Evolutionary conservation across 2,888 invertebrate genomes (phyloP).

Genomic region (Meghimatium bilineatum): DNA sequence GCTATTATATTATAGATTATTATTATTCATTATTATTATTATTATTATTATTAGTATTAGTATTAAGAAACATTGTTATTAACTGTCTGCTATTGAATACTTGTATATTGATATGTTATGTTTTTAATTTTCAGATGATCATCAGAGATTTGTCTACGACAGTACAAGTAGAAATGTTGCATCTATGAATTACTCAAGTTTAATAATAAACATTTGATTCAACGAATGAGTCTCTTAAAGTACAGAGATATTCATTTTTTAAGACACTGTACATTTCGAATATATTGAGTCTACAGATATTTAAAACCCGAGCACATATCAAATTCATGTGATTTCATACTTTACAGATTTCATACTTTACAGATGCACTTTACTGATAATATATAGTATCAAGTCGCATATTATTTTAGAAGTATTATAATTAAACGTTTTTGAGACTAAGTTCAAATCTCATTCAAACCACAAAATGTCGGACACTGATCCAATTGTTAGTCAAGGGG

Average conservation of each 20-base stretch:
- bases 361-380: not conserved
- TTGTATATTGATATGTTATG: no score
- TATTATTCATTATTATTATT: no score
- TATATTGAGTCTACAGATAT: not conserved
- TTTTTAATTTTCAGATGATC: not conserved
- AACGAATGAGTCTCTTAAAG: not conserved
- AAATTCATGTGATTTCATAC: not conserved
- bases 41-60: no score
- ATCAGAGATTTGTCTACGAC: not conserved
- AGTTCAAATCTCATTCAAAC: not conserved
- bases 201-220: not conserved
- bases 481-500: slow-evolving; percentile 32
- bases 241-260: not conserved
- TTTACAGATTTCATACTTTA: not conserved
- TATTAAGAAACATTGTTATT: no score
- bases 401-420: not conserved
- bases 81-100: no score
- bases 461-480: slow-evolving; percentile 19
- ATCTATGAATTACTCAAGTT: not conserved
- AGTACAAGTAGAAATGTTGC: not conserved
- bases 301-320: not conserved
- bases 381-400: not conserved
- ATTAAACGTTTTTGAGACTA: not conserved
- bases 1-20: no score
- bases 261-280: no score